Base-by-base conservation (phyloP, 2,113 vertebrate genomes). In the Periophthalmus modestus region DNA sequence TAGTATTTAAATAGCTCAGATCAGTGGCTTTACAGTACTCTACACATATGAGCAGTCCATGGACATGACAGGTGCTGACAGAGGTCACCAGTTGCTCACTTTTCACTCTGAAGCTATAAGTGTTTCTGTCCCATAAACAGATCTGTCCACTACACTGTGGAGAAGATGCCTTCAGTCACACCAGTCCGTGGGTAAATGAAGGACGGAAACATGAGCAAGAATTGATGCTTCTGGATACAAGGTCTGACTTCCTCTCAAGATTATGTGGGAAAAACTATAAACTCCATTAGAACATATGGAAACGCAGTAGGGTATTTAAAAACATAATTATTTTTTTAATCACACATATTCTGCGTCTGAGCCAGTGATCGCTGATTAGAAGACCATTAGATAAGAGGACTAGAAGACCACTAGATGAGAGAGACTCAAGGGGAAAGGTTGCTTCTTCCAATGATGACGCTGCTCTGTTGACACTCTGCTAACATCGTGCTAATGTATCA, bases 381-480 rank as follows among this genome's bases (percentile, higher is more conserved):
- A 34, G 59, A 62, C 59, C 12, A 28, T 14, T 24, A 34, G 24
- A 28, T 62, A 62, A 62, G 28, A n/a, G n/a, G 59, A 62, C 18
- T n/a, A n/a, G n/a, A 15, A 34, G 59, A 62, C 59, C 12, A 28
- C 24, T 24, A 34, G 24, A 28, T 62, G 34, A 62, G 28, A n/a
- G n/a, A 14, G 16, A 9, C 1, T 34, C 4, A 83, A 78, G 5
- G 71, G 6, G 54, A 65, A 65, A 65, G 61, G 28, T 36, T 63
- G 62, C 15, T 33, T 62, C 46, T 69, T 57, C 71, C 66, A 72
- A 34, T 72, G 81, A 86, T 88, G 82, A 89, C 89, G 82, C 76
- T 69, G 74, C 70, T 69, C 57, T 85, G 82, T 89, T 87, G 84
- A 85, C 81, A 87, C 73, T 69, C 11, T 33, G 66, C 68, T 65